These are phyloP conservation scores for Callinectes sapidus DNA, from an alignment of 2,888 invertebrate species.

Conservation along the genomic window DNA sequence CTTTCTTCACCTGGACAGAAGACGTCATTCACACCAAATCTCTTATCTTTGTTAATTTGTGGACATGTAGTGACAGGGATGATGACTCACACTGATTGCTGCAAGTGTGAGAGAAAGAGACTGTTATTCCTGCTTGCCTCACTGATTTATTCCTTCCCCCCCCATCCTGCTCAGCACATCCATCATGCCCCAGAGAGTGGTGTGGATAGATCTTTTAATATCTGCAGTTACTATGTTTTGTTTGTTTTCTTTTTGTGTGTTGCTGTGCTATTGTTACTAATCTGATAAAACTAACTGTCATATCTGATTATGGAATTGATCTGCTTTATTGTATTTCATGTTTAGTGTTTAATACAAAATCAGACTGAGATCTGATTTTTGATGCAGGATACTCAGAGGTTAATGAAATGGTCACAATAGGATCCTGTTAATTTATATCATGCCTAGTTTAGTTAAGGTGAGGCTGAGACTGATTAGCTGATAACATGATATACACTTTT, in stretches of 20 bases:
- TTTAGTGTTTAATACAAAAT: background rate
- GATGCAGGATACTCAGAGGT: background rate
- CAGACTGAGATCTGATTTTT: background rate
- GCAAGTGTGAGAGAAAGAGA: background rate
- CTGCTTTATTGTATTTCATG: background rate
- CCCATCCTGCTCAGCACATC: background rate
- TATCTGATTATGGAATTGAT: background rate
- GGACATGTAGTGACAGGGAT: background rate
- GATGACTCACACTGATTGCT: constrained; percentile 23
- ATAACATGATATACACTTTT: background rate
- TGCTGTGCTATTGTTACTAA: background rate
- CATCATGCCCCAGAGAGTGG: background rate
- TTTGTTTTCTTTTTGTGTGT: background rate
- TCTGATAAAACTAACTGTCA: background rate
- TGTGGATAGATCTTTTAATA: background rate
- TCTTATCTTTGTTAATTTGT: constrained; percentile 29
- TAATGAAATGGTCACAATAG: background rate
- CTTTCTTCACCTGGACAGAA: background rate
- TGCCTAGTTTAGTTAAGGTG: background rate
- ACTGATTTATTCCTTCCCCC: background rate
- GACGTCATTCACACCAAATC: constrained; percentile 19
- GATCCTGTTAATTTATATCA: background rate
- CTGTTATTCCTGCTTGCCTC: background rate
- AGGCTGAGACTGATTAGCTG: background rate
- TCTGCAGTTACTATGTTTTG: background rate